Conservation (phyloP, 2,113 vertebrate genomes). For the Petromus typicus region DNA sequence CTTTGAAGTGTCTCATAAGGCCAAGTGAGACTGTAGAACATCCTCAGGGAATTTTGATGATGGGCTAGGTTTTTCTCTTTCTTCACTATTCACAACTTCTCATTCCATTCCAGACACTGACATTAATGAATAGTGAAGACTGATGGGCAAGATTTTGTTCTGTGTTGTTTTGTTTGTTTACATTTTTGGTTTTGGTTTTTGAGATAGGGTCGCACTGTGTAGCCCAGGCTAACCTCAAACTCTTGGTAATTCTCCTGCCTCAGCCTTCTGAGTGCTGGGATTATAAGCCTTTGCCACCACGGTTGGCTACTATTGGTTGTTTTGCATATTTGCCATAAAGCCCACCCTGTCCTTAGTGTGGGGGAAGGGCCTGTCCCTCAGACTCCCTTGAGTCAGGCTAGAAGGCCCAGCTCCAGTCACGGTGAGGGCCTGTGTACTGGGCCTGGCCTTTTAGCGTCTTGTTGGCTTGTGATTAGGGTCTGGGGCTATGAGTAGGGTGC, state of each 20-base stretch:
- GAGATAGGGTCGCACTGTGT: background rate
- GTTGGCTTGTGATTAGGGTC: background rate
- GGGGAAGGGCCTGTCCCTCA: background rate
- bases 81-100: background rate
- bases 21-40: background rate
- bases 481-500: background rate
- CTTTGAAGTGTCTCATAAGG: background rate
- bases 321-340: background rate
- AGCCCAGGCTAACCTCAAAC: background rate
- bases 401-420: background rate
- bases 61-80: background rate
- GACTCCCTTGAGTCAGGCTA: background rate
- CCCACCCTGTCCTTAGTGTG: background rate
- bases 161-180: background rate
- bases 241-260: background rate
- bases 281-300: background rate
- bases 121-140: background rate
- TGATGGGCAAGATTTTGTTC: accelerated
- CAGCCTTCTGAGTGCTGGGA: background rate
- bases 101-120: background rate
- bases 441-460: background rate
- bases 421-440: accelerated
- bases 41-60: background rate
- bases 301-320: background rate
- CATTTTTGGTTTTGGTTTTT: background rate